Evolutionary conservation across 2,888 invertebrate species (phyloP).

Genomic region (Helicoverpa assulta): DNA sequence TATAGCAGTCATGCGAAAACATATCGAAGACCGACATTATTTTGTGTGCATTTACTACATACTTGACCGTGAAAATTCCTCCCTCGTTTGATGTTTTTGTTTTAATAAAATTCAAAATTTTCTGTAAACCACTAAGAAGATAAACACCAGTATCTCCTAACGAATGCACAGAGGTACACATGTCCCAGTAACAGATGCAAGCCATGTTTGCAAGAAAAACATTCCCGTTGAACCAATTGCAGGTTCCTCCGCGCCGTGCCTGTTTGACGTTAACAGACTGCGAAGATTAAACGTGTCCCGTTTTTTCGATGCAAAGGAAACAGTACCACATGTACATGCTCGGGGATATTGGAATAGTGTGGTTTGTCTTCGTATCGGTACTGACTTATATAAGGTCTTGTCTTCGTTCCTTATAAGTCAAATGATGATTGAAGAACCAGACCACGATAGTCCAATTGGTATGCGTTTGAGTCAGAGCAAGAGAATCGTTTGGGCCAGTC

Average conservation of each 20-base stretch:
- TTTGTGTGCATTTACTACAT: not conserved
- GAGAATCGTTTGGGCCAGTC: too few relatives aligned
- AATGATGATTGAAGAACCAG: not conserved
- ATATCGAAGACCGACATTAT: slow-evolving; percentile 1
- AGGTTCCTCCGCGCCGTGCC: slow-evolving; percentile 51
- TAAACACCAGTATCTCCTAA: slow-evolving; percentile 1
- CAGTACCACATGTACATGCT: not conserved
- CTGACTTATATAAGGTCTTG: not conserved
- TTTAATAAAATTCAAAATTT: too few relatives aligned
- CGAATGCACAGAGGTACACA: slow-evolving; percentile 13
- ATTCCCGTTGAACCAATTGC: slow-evolving; percentile 66
- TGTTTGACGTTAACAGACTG: slow-evolving; percentile 68
- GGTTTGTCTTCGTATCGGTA: not conserved
- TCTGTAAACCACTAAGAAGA: too few relatives aligned
- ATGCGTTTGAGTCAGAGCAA: too few relatives aligned
- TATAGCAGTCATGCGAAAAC: slow-evolving; percentile 29
- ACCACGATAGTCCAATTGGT: not conserved
- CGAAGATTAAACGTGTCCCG: slow-evolving; percentile 70
- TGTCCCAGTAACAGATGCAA: slow-evolving; percentile 52
- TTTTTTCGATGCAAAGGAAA: slow-evolving; percentile 61
- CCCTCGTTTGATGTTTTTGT: not conserved
- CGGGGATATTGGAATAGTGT: slow-evolving; percentile 10
- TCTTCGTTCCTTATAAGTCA: not conserved
- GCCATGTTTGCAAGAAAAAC: slow-evolving; percentile 57
- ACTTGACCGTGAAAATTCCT: not conserved